Percentiles rank a stretch among this genome's conserved stretches.
phyloP scores from a whole-genome alignment of 2,797 vertebrate species.

The Odontamblyopus lacepedii region DNA sequence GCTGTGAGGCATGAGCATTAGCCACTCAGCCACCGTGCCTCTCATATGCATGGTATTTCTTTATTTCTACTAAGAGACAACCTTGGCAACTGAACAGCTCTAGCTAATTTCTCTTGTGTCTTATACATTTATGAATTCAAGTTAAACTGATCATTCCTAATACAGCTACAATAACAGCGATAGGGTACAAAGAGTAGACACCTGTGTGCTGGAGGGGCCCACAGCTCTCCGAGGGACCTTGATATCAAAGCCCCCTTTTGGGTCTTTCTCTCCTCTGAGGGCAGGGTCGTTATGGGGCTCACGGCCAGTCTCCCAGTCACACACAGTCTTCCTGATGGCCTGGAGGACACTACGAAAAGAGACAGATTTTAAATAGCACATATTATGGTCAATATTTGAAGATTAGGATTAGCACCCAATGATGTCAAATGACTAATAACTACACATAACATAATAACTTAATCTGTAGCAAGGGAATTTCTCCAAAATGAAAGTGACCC shows the following conservation, averaged over 20 bases:
- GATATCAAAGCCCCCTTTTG: conserved; percentile 98
- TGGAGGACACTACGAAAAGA: conserved; percentile 86
- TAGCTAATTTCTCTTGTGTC: background rate
- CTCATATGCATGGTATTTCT: no score
- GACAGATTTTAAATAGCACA: background rate
- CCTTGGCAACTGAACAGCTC: background rate
- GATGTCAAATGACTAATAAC: background rate
- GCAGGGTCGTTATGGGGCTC: conserved; percentile 97
- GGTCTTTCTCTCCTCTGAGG: conserved; percentile 95
- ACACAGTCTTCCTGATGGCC: conserved; percentile 96
- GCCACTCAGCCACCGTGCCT: no score
- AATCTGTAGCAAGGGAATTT: no score
- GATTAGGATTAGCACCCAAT: background rate
- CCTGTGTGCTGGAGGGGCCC: conserved; percentile 97
- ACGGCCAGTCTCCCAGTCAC: conserved; percentile 94
- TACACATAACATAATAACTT: no score
- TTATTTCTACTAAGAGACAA: background rate
- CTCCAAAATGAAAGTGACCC: background rate
- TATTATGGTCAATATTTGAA: background rate
- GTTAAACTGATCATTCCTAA: no score
- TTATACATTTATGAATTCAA: no score
- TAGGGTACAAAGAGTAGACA: conserved; percentile 41
- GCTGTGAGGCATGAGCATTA: no score
- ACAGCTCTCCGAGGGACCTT: conserved; percentile 96
- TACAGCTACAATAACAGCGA: background rate